Evolutionary conservation across 2,797 vertebrate species (phyloP), one percentile per base, ranked within the genome.

Genomic region (Chromobotia macracanthus): DNA sequence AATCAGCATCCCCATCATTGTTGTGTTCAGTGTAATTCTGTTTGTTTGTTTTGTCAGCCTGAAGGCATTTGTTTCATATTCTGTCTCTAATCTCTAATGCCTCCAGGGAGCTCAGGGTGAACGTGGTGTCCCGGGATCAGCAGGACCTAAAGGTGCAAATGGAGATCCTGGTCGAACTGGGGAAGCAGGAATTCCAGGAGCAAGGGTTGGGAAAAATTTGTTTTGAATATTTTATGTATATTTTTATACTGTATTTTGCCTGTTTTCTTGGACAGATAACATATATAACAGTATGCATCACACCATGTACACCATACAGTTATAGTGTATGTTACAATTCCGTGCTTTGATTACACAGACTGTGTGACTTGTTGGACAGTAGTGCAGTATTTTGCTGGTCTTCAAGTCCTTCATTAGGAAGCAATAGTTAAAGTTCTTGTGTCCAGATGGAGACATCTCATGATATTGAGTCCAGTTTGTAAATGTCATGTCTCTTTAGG

Each of bases 101-200:
- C 31, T 1, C 70, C 84, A 99, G 98, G 98, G 97, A 72, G 93
- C 96, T 48, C 95, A 94, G 90, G 98, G 98, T 23, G 97, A 99
- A 44, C 93, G 98, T 86, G 97, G 97, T 44, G 79, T 92, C 28
- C 76, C 89, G 2, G 98, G 98, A 5, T 90, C 93, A 13, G 70
- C 85, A 0, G 96, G 95, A 0, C 87, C 94, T 51, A 99, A 99
- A 92, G 97, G 97, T 82, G 91, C 94, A 18, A 73, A 82, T 53
- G 98, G 98, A 63, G 97, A 99, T 80, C 92, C 93, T 13, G 98
- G 98, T 19, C 97, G 98, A 66, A 92, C 82, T 1, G 98, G 98
- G 48, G 98, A 99, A 86, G 90, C 97, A 48, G 98, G 98, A 25
- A 91, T 99, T 74, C 96, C 96, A 0, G 98, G 98, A 46, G 97